A percentile compares a stretch with the other conserved stretches of the same genome.
These are phyloP conservation scores for Tragelaphus scriptus DNA, from an alignment of 2,113 vertebrate genomes.

Conservation along the genomic window DNA sequence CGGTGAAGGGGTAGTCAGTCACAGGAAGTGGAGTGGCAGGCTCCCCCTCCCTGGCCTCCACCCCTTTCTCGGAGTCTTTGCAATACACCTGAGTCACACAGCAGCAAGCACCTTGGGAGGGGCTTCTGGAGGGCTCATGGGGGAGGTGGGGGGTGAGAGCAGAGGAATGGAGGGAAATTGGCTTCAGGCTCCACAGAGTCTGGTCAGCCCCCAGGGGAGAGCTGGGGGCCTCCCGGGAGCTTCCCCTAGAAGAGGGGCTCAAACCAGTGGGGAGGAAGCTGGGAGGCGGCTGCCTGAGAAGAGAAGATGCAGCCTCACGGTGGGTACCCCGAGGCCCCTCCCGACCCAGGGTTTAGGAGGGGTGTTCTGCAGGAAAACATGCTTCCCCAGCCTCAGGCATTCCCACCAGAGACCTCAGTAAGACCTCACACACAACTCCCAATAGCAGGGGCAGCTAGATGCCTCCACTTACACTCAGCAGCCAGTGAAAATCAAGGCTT, in stretches of 20 bases:
- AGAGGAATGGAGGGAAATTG: neutral
- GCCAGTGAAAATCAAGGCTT: neutral
- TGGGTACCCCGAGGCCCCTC: neutral
- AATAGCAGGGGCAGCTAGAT: neutral
- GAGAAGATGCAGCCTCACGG: neutral
- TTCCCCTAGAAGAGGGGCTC: neutral
- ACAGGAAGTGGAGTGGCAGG: neutral
- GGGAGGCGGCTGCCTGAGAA: neutral
- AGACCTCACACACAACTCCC: neutral
- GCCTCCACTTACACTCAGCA: neutral
- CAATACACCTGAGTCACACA: neutral
- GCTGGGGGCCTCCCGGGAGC: neutral
- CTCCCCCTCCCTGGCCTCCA: neutral
- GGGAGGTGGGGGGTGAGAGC: neutral
- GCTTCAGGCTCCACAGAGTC: neutral
- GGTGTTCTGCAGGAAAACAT: neutral
- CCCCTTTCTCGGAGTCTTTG: neutral
- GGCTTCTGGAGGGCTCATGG: neutral
- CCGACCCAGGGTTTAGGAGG: neutral
- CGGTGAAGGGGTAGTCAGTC: neutral
- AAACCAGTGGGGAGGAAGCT: neutral
- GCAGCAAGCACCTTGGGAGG: neutral
- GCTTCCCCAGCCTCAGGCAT: neutral
- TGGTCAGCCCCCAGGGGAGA: neutral
- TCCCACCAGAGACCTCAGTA: neutral